Evolutionary conservation across 2,888 invertebrate genomes (phyloP), one percentile per base, ranked within the genome.

Genomic region (Pterostichus niger): DNA sequence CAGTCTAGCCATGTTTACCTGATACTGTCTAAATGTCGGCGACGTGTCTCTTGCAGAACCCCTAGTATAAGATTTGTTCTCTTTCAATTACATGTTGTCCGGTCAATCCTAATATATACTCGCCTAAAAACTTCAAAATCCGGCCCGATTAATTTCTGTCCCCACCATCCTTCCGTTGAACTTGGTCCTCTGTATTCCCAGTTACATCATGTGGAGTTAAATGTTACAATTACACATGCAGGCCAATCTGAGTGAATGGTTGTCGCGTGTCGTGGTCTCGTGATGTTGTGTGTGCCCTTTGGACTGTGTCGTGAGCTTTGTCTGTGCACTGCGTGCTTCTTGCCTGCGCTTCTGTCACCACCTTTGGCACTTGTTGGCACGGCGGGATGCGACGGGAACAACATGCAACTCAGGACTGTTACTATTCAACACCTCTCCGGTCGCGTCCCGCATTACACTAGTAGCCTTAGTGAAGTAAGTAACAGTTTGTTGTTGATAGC

Each of bases 111-210:
- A 11, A 15, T 54, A 13, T 13, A 24, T 17, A 17, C 15, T 40
- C 31, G 24, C 24, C 24, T 24, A 24, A 24, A 24, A 52, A 77
- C 13, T n/a, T 40, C 7, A 40, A 9, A 40, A 40, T 3, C 54
- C 59, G 6, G 4, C 54, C 86, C 76, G 86, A 86, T 86, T 86
- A 87, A 87, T 88, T 68, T 24, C 68, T 40, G 17, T 46, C 35
- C 79, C 6, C n/a, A 35, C 17, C 49, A 52, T 76, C 64, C 68
- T 40, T 86, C 75, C 81, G 40, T 52, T 24, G 9, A 40, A 75
- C 35, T 49, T 40, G 33, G 2, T 75, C 54, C 82, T 64, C 46
- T 54, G 49, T 81, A 13, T 40, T 61, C 61, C 61, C 52, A 35
- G 49, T 54, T 75, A 75, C 84, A 59, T 86, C 85, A 80, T 80